Percentiles rank a stretch among this genome's conserved stretches.
phyloP scores from a whole-genome alignment of 1,140 invertebrate species.

The Rhyzopertha dominica region DNA sequence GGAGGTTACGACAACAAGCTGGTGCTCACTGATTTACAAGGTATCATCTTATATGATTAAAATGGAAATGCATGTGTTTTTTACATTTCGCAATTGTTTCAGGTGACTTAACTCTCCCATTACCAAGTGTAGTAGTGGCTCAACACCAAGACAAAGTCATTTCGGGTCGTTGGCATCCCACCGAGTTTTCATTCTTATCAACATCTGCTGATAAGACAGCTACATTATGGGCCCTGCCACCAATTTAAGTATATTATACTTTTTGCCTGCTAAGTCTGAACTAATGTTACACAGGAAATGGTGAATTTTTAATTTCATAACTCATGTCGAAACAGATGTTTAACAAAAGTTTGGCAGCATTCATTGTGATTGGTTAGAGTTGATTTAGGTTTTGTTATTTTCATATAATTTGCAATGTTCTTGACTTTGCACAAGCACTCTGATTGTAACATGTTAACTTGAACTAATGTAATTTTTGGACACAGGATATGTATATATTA shows the following conservation, averaged over 20 bases:
- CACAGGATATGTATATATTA: too few species aligned
- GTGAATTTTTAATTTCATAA: too few species aligned
- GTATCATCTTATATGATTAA: conserved; percentile 48
- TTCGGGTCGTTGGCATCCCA: conserved; percentile 96
- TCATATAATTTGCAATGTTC: too few species aligned
- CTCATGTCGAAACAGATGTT: too few species aligned
- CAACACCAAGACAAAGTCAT: conserved; percentile 97
- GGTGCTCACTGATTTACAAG: conserved; percentile 94
- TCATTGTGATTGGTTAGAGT: too few species aligned
- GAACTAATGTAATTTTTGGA: too few species aligned
- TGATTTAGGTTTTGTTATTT: too few species aligned
- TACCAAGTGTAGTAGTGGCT: conserved; percentile 93
- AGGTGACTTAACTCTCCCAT: conserved; percentile 88
- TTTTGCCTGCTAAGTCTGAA: too few species aligned
- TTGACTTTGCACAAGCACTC: too few species aligned
- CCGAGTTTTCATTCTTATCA: conserved; percentile 94
- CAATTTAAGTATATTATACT: conserved; percentile 64
- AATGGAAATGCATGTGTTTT: not conserved
- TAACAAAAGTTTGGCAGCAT: too few species aligned
- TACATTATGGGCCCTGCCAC: conserved; percentile 92
- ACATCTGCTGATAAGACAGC: conserved; percentile 96
- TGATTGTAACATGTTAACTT: too few species aligned
- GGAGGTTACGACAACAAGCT: conserved; percentile 96
- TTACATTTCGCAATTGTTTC: conserved; percentile 40
- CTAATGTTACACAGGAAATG: too few species aligned